These are phyloP conservation scores for Tortricodes alternella DNA, from an alignment of 2,888 invertebrate species.

Conservation along the genomic window DNA sequence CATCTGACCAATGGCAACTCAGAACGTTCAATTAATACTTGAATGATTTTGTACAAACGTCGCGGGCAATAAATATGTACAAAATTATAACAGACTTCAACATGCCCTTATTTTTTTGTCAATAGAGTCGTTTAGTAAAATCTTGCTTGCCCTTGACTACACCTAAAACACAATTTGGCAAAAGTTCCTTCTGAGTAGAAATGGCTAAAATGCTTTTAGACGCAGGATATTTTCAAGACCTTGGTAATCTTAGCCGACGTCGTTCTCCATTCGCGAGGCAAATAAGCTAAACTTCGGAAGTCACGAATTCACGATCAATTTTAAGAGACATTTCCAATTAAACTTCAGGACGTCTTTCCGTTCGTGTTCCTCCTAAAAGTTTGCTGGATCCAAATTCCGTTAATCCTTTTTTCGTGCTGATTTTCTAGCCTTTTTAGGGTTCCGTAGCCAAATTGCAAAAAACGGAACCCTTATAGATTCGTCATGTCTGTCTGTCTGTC, in stretches of 20 bases:
- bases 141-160: too few relatives aligned
- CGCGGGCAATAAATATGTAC: too few relatives aligned
- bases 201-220: too few relatives aligned
- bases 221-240: conserved; percentile 37
- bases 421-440: conserved; percentile 17
- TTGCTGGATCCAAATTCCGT: conserved; percentile 25
- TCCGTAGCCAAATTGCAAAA: too few relatives aligned
- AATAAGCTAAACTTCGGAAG: conserved; percentile 64
- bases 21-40: background rate
- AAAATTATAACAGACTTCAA: too few relatives aligned
- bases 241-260: conserved; percentile 48
- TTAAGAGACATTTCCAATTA: conserved; percentile 76
- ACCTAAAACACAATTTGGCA: too few relatives aligned
- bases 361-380: conserved; percentile 27
- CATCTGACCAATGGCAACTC: background rate
- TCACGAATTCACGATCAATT: conserved; percentile 63
- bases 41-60: too few relatives aligned
- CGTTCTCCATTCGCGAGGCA: conserved; percentile 57
- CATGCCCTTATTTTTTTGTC: too few relatives aligned
- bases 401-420: conserved; percentile 26
- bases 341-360: conserved; percentile 62
- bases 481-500: too few relatives aligned
- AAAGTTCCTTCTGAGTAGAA: too few relatives aligned
- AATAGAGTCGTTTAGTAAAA: too few relatives aligned
- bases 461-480: too few relatives aligned